phyloP scores from a whole-genome alignment of 2,113 vertebrate species.

The Tetrax tetrax region DNA sequence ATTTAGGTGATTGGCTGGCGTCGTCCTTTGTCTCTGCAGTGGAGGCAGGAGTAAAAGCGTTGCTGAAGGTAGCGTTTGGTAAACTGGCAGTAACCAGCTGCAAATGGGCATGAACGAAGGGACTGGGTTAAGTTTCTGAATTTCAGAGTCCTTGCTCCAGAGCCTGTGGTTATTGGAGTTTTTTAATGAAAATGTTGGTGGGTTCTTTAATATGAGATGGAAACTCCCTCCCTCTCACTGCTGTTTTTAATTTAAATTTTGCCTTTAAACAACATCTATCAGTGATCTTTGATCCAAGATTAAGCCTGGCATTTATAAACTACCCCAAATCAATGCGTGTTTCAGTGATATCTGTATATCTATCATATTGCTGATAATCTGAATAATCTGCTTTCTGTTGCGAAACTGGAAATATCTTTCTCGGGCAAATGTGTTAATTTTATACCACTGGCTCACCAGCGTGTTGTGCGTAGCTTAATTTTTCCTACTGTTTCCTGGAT shows the following conservation, averaged over 20 bases:
- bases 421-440: background rate
- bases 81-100: background rate
- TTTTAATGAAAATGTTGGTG: background rate
- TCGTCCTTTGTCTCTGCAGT: background rate
- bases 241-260: background rate
- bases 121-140: background rate
- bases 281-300: background rate
- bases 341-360: background rate
- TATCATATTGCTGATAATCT: background rate
- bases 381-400: background rate
- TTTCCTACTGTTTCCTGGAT: background rate
- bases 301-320: background rate
- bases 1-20: background rate
- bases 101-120: rapidly evolving
- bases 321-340: background rate
- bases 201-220: background rate
- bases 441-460: background rate
- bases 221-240: background rate
- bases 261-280: background rate
- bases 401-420: background rate
- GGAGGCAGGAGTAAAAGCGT: background rate
- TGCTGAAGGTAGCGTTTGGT: background rate
- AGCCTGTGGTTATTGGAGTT: rapidly evolving
- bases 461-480: background rate
- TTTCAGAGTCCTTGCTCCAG: background rate